Evolutionary conservation across 2,113 vertebrate genomes (phyloP), one percentile per base, ranked within the genome.

Genomic region (Xenopus laevis): DNA sequence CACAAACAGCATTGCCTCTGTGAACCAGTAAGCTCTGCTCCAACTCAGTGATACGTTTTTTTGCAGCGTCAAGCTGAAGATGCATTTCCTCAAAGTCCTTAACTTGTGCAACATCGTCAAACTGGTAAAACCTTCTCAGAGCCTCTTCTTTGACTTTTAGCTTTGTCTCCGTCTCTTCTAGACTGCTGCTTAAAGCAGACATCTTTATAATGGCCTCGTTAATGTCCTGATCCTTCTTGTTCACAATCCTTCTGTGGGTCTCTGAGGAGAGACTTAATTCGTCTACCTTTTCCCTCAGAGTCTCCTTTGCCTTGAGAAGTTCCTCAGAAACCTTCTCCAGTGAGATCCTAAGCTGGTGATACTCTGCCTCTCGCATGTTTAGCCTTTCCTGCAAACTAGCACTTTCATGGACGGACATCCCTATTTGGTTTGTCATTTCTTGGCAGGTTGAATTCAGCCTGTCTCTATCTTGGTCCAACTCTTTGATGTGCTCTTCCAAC

Each of bases 161-260:
- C 72, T 90, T 93, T 67, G 88, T 83, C 79, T 96, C 95, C 0
- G 93, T 90, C 81, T 98, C 94, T 83, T 97, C 94, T 67, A 95
- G 86, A 82, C 90, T 95, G 84, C 83, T 94, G 65, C 94, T 95
- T 65, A 95, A 83, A 57, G 89, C 90, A 20, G 90, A 87, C 89
- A 95, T 92, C 87, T 96, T 97, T 79, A 95, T 84, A 71, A 96
- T 87, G 45, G 93, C 94, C 80, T 98, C 94, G 45, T 86, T 92
- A 75, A 97, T 87, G 75, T 95, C 94, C 65, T 91, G 88, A 47
- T 97, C 94, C 59, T 96, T 96, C 79, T 91, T 92, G 55, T 88
- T 88, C 67, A 97, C 86, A 53, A 92, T 87, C 71, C 88, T 90
- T 79, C 93, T 86, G 3, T 98, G 95, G 81, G 86, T 84, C 68